Evolutionary conservation across 2,888 invertebrate species (phyloP), one percentile per base, ranked within the genome.

Genomic region (Willowsia nigromaculata): DNA sequence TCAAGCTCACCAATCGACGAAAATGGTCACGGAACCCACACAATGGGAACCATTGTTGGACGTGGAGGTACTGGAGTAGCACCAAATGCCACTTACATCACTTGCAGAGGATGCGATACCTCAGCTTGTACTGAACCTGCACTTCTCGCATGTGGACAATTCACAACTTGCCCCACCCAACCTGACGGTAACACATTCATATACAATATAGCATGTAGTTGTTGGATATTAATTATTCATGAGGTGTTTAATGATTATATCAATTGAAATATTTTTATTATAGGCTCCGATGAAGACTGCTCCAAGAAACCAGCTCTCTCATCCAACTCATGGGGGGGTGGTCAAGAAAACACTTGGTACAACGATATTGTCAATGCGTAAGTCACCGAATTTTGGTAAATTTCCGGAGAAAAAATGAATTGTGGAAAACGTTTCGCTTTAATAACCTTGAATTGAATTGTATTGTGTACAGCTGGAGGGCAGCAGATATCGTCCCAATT

Each of bases 21-120:
- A 25, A 85, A 85, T 33, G 62, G 62, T 7, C 88, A 88, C 33
- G 88, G 88, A 53, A 88, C 88, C 9, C 88, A 88, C 88, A 84
- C 83, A 18, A 89, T 85, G 81, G 85, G 85, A 18, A 50, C 74
- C 25, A 89, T 89, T 15, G 68, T 37, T 13, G 89, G 89, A 47
- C 76, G 76, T 27, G 84, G 84, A 78, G 88, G 88, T 27, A 90
- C 83, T 56, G 90, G 90, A 25, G 90, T 90, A n/a, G 90, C 90
- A 0, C 90, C 90, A 13, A 43, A 33, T 27, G 74, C 91, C 11
- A 78, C 82, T 9, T 91, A 68, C 83, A 86, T 91, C 18, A 65
- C 91, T 4, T 91, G 91, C 88, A 74, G 43, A 25, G 91, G 88
- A 7, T 85, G 88, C 37, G 68, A 53, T 11, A 27, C 50, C 18